These are phyloP conservation scores for Drosophila miranda DNA, from an alignment of 1,140 invertebrate genomes.

Conservation along the genomic window DNA sequence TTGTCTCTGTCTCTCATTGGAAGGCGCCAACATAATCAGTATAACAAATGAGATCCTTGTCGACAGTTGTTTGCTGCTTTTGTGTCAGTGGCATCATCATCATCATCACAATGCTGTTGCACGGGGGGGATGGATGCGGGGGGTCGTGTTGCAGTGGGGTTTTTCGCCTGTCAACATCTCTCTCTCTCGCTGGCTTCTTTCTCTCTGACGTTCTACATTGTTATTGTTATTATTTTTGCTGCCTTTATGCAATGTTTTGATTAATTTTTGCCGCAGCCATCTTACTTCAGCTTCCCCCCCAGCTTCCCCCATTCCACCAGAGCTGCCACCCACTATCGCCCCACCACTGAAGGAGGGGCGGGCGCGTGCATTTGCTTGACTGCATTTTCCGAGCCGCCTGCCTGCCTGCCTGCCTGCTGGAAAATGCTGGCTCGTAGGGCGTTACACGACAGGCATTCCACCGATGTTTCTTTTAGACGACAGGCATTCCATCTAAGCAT, in stretches of 20 bases:
- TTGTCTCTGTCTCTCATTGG: conserved; percentile 45
- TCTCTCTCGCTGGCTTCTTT: conserved; percentile 58
- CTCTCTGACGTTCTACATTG: conserved; percentile 76
- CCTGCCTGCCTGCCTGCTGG: conserved; percentile 12
- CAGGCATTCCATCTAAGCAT: no score
- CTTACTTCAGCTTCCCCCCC: conserved; percentile 5
- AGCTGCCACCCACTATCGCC: neutral
- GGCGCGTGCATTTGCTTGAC: conserved; percentile 68
- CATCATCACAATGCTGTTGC: conserved; percentile 40
- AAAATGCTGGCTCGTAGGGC: no score
- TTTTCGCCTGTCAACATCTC: conserved; percentile 56
- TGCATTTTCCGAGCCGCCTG: conserved; percentile 54
- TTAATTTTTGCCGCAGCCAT: conserved; percentile 76
- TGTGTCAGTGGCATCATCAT: conserved; percentile 79
- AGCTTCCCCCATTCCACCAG: neutral
- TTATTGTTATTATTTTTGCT: conserved; percentile 81
- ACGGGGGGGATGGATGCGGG: neutral
- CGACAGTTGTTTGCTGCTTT: conserved; percentile 80
- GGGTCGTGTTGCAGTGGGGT: neutral
- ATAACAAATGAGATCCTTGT: conserved; percentile 81
- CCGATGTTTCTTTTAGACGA: no score
- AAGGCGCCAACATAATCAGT: conserved; percentile 80
- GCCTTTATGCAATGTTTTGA: conserved; percentile 80
- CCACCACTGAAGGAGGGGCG: no score
- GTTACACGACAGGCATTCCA: no score